phyloP scores from a whole-genome alignment of 2,888 invertebrate genomes.

The Sphinx pinastri region DNA sequence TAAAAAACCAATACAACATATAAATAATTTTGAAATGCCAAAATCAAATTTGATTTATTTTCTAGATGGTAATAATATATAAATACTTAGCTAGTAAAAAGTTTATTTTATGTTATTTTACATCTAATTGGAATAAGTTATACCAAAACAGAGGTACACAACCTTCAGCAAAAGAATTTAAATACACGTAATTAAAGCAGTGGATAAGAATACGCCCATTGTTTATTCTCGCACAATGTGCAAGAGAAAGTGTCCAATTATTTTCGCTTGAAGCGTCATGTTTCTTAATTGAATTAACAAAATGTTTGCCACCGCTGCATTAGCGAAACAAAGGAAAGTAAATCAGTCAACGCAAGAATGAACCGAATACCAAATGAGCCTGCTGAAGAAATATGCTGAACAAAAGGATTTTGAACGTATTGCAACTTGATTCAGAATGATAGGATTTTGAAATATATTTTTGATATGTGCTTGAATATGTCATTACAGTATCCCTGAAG shows the following conservation, averaged over 20 bases:
- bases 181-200: conserved; percentile 1
- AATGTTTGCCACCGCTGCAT: conserved; percentile 22
- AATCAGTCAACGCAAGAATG: conserved; percentile 21
- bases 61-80: no score
- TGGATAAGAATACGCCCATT: background rate
- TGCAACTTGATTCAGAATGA: background rate
- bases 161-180: background rate
- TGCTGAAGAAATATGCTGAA: background rate
- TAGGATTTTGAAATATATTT: no score
- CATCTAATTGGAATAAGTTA: background rate
- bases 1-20: no score
- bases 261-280: conserved; percentile 9
- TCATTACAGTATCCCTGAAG: no score
- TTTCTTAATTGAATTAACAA: conserved; percentile 24
- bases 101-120: no score
- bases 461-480: no score
- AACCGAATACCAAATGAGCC: conserved; percentile 14
- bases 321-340: conserved; percentile 27
- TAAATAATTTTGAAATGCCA: no score
- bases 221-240: background rate
- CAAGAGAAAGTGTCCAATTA: conserved; percentile 17
- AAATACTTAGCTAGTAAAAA: no score
- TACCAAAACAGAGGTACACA: background rate
- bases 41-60: no score
- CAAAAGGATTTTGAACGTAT: background rate